phyloP scores from a whole-genome alignment of 2,113 vertebrate species.

The Toxotes chatareus region DNA sequence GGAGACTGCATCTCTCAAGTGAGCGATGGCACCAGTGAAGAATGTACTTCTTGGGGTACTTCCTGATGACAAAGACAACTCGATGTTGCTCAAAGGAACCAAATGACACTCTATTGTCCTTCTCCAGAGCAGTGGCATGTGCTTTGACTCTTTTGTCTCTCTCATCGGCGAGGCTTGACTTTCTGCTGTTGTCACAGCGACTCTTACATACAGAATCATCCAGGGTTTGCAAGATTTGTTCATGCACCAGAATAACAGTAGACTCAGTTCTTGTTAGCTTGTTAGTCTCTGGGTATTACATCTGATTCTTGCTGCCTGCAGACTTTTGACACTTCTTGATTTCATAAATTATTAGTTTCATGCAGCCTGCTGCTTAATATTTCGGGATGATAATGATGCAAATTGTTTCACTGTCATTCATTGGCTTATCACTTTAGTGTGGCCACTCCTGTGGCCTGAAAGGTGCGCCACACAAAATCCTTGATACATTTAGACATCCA shows the following conservation, averaged over 20 bases:
- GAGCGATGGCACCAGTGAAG: constrained; percentile 23
- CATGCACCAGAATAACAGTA: background rate
- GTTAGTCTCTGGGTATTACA: background rate
- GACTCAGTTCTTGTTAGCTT: background rate
- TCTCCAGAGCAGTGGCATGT: constrained; percentile 18
- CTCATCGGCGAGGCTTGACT: constrained; percentile 1
- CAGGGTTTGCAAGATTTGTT: background rate
- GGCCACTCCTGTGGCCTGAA: no score
- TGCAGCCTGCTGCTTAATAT: background rate
- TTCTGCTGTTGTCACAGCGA: constrained; percentile 16
- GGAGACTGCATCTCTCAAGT: constrained; percentile 19
- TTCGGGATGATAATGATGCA: background rate
- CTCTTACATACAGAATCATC: background rate
- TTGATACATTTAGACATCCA: no score
- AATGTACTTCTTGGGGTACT: constrained; percentile 26
- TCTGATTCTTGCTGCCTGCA: background rate
- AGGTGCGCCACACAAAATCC: no score
- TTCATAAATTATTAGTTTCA: constrained; percentile 1
- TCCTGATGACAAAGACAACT: constrained; percentile 46
- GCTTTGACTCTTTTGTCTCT: constrained; percentile 2
- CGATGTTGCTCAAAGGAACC: constrained; percentile 25
- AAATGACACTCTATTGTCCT: constrained; percentile 35
- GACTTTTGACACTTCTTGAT: background rate
- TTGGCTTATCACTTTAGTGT: no score
- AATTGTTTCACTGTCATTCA: no score